Percentiles rank a stretch among this genome's conserved stretches.
Conservation (phyloP, 2,888 invertebrate genomes). For the Tanytarsus gracilentus region DNA sequence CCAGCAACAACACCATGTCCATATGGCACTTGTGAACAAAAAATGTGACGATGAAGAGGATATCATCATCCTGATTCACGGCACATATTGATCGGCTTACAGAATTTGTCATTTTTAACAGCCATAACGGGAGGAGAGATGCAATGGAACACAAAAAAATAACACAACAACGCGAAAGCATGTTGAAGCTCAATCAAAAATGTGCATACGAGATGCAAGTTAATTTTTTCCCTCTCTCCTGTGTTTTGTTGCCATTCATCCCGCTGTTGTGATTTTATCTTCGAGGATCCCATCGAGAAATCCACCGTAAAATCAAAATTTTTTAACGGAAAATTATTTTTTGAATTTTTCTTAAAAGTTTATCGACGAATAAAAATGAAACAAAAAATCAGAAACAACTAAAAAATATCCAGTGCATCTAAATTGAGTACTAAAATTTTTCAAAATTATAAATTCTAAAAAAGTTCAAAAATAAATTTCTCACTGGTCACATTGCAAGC, state of each 20-base stretch:
- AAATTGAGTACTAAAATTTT: no score
- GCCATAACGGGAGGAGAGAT: no score
- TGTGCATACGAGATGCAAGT: constrained; percentile 24
- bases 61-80: constrained; percentile 8
- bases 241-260: no score
- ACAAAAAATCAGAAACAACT: no score
- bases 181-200: constrained; percentile 19
- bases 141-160: background rate
- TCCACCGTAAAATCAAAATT: background rate
- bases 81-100: constrained; percentile 23
- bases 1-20: background rate
- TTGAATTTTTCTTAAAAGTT: no score
- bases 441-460: no score
- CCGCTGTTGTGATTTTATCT: constrained; percentile 15
- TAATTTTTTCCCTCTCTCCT: constrained; percentile 22
- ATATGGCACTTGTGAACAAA: background rate
- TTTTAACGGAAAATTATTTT: background rate
- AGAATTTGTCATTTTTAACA: constrained; percentile 1
- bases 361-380: no score
- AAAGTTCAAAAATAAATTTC: no score
- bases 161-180: constrained; percentile 1
- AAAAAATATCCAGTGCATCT: no score
- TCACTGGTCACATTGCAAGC: no score
- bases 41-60: background rate
- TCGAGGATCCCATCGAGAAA: background rate